Evolutionary conservation across 2,888 invertebrate genomes (phyloP).

Genomic region (Acleris emargana): DNA sequence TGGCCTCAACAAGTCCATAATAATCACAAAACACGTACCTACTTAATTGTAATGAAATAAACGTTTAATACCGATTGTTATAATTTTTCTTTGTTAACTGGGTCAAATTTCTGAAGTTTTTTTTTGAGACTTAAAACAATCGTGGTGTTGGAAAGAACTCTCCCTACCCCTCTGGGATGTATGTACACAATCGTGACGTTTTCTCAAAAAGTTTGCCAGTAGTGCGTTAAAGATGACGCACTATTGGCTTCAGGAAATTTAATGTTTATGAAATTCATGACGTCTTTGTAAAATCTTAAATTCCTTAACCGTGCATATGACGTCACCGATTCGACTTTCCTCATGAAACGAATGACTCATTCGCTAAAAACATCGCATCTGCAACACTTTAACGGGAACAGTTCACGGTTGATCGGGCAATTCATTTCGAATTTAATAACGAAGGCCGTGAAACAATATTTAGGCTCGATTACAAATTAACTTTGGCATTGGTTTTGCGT

Average conservation of each 20-base stretch:
- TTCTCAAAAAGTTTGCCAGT: no score
- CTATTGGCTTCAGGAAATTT: conserved; percentile 18
- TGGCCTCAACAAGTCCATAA: no score
- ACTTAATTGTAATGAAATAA: no score
- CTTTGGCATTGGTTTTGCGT: not conserved
- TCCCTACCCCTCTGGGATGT: no score
- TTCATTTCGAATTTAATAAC: conserved; percentile 15
- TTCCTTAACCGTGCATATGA: conserved; percentile 43
- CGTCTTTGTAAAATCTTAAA: conserved; percentile 31
- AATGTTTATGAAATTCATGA: conserved; percentile 9
- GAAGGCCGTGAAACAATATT: conserved; percentile 15
- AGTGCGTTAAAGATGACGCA: no score
- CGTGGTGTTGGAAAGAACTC: no score
- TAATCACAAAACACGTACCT: no score
- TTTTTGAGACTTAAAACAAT: no score
- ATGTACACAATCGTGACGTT: no score
- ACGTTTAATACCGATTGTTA: no score
- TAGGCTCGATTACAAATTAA: conserved; percentile 2
- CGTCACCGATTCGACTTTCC: conserved; percentile 50
- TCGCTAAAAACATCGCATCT: conserved; percentile 11
- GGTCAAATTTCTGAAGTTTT: no score
- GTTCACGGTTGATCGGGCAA: conserved; percentile 10
- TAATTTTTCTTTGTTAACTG: no score
- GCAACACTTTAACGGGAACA: conserved; percentile 24
- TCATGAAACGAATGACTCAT: conserved; percentile 39